These are phyloP conservation scores for Vulpes vulpes DNA, from an alignment of 2,113 vertebrate genomes.

Conservation along the genomic window DNA sequence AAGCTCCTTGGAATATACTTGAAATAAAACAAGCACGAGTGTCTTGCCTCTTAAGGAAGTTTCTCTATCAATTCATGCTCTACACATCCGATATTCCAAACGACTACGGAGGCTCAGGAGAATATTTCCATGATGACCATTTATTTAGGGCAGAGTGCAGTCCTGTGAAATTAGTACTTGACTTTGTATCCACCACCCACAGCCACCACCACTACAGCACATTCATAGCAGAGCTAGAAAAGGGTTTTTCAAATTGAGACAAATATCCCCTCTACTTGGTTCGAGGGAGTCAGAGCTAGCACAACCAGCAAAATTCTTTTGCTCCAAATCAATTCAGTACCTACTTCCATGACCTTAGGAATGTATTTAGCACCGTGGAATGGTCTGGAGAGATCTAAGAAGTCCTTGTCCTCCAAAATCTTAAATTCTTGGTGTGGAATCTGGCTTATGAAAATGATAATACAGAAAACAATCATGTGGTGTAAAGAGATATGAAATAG, in stretches of 20 bases:
- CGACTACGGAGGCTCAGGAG: not conserved
- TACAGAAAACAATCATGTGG: not conserved
- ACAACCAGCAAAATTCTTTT: not conserved
- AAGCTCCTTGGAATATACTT: constrained; percentile 53
- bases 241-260: not conserved
- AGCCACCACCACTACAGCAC: not conserved
- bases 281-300: not conserved
- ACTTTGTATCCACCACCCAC: not conserved
- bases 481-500: not conserved
- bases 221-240: not conserved
- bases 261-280: not conserved
- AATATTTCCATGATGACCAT: not conserved
- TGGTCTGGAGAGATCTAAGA: not conserved
- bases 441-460: not conserved
- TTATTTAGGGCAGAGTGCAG: not conserved
- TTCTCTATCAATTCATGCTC: not conserved
- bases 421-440: constrained; percentile 27
- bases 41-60: constrained; percentile 41
- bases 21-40: constrained; percentile 53
- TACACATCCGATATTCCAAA: not conserved
- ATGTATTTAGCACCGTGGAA: not conserved
- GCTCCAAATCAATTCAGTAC: not conserved
- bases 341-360: not conserved
- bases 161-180: not conserved
- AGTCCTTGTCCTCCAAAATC: constrained; percentile 8